Evolutionary conservation across 2,797 vertebrate species (phyloP).

Genomic region (Onychomys leucogaster): DNA sequence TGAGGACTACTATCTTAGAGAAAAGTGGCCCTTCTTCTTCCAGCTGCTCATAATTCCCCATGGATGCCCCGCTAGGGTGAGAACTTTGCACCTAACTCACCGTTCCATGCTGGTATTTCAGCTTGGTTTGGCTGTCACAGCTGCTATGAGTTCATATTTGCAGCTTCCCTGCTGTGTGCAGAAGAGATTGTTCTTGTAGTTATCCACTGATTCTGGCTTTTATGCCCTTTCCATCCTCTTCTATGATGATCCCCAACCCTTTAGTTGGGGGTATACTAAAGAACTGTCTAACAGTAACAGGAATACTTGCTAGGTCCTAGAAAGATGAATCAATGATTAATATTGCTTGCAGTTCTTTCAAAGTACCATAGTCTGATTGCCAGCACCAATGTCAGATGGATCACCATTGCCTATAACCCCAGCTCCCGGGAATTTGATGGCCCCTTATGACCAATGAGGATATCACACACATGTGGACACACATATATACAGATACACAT

Average conservation of each 20-base stretch:
- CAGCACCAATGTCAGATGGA: not conserved
- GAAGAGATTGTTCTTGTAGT: not conserved
- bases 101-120: not conserved
- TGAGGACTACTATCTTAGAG: not conserved
- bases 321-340: not conserved
- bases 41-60: not conserved
- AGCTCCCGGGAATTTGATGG: not conserved
- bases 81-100: not conserved
- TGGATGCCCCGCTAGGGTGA: too few relatives aligned
- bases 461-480: not conserved
- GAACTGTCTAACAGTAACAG: not conserved
- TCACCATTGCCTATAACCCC: not conserved
- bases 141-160: not conserved
- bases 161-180: not conserved
- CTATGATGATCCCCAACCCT: not conserved
- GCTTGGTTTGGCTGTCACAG: not conserved
- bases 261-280: not conserved
- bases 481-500: not conserved
- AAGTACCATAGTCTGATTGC: not conserved
- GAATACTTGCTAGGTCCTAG: not conserved
- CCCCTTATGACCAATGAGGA: too few relatives aligned
- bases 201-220: not conserved
- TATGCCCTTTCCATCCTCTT: not conserved
- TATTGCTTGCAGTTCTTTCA: not conserved
- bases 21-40: not conserved